Evolutionary conservation across 2,113 vertebrate species (phyloP).

Genomic region (Telmatochromis bifrenatus): DNA sequence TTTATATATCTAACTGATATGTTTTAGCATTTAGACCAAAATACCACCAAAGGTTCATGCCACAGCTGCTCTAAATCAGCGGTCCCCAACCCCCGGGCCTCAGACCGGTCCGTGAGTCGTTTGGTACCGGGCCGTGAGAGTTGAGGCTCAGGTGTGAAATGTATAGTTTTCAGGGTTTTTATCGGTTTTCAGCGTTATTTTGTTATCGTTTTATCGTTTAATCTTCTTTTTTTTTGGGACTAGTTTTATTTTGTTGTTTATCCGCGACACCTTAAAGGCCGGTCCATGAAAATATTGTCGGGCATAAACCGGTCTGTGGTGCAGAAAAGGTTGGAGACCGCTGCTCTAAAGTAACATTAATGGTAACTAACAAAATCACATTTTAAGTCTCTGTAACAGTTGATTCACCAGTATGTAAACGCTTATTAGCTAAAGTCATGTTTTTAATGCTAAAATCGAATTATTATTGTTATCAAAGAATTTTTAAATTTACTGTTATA

Average conservation of each 20-base stretch:
- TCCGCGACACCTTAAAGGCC: too few relatives aligned
- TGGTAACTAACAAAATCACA: fast-evolving
- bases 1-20: background rate
- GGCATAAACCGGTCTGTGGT: too few relatives aligned
- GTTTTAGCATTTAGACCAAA: background rate
- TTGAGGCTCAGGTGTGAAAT: too few relatives aligned
- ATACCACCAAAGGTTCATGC: background rate
- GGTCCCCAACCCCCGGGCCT: too few relatives aligned
- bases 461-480: background rate
- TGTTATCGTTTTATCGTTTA: fast-evolving
- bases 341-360: background rate
- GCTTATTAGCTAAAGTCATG: background rate
- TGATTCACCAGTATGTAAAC: background rate
- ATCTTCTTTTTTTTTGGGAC: fast-evolving
- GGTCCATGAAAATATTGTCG: fast-evolving
- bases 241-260: too few relatives aligned
- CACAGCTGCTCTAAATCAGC: fast-evolving
- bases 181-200: too few relatives aligned
- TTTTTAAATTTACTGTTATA: background rate
- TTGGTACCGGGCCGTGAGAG: fast-evolving
- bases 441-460: background rate
- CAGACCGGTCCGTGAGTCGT: too few relatives aligned
- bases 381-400: background rate
- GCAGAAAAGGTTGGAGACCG: fast-evolving
- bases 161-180: fast-evolving